Percentiles rank a stretch among this genome's conserved stretches.
phyloP scores from a whole-genome alignment of 53 echinoderm and acorn worm species.

The Pentamera pediparva region DNA sequence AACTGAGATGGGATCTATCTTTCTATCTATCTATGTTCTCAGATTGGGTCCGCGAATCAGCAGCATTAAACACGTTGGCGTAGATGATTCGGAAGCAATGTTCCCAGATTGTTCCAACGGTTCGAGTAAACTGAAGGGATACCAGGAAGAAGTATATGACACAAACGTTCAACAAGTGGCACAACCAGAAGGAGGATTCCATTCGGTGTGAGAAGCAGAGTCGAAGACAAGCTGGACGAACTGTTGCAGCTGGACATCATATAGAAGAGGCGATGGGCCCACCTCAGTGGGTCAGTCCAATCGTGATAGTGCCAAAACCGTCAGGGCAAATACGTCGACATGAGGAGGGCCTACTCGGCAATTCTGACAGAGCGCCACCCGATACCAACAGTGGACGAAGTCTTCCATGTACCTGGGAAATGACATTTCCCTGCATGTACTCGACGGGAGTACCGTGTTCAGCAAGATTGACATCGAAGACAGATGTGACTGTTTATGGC shows the following conservation, averaged over 20 bases:
- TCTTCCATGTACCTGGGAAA: not conserved
- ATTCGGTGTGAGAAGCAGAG: slow-evolving; percentile 20
- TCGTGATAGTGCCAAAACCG: slow-evolving; percentile 28
- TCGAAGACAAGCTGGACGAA: slow-evolving; percentile 36
- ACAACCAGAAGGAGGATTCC: slow-evolving; percentile 45
- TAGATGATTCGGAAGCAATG: not conserved
- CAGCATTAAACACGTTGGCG: not conserved
- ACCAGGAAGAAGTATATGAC: slow-evolving; percentile 13
- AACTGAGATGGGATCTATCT: too few relatives aligned
- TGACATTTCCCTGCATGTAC: not conserved
- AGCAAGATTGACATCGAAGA: not conserved
- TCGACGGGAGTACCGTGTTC: slow-evolving; percentile 9
- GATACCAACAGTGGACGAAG: slow-evolving; percentile 30
- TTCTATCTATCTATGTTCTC: not conserved
- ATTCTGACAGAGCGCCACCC: slow-evolving; percentile 39
- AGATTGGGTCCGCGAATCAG: not conserved
- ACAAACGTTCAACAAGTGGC: slow-evolving; percentile 20
- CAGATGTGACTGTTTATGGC: too few relatives aligned
- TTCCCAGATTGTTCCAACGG: slow-evolving; percentile 16
- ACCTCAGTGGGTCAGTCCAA: slow-evolving; percentile 37
- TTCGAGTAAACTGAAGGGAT: slow-evolving; percentile 13
- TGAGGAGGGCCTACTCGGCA: slow-evolving; percentile 33
- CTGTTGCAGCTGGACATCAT: slow-evolving; percentile 17
- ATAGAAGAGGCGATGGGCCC: slow-evolving; percentile 21
- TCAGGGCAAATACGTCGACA: slow-evolving; percentile 27